Evolutionary conservation across 1,140 invertebrate genomes (phyloP).

Genomic region (Drosophila micromelanica): DNA sequence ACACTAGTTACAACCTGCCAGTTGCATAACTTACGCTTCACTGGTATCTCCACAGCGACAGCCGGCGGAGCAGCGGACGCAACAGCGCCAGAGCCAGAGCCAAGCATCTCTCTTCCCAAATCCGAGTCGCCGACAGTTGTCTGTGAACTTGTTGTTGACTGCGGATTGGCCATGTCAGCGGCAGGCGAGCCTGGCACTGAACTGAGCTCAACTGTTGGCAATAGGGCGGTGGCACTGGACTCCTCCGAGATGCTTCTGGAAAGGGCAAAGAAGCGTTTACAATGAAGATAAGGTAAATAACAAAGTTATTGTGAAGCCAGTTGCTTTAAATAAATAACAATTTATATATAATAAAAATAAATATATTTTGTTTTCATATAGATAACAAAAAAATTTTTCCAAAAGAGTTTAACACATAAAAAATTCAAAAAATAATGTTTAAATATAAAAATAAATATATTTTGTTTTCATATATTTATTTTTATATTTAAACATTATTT

Average conservation of each 20-base stretch:
- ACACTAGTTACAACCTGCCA: conserved; percentile 41
- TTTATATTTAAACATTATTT: too few relatives aligned
- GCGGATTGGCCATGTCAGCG: conserved; percentile 39
- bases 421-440: too few relatives aligned
- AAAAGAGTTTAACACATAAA: too few relatives aligned
- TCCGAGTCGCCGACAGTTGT: conserved; percentile 19
- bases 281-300: neutral
- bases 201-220: conserved; percentile 57
- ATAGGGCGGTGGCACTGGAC: conserved; percentile 53
- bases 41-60: conserved; percentile 20
- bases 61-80: conserved; percentile 1
- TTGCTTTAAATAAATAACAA: too few relatives aligned
- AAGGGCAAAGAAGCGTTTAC: neutral
- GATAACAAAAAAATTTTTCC: too few relatives aligned
- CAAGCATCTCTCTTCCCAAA: conserved; percentile 14
- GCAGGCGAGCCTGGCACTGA: conserved; percentile 42
- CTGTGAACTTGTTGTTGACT: conserved; percentile 17
- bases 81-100: neutral
- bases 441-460: too few relatives aligned
- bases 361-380: too few relatives aligned
- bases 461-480: too few relatives aligned
- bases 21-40: conserved; percentile 53
- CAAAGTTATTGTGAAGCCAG: neutral
- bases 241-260: conserved; percentile 78
- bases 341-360: too few relatives aligned